These are phyloP conservation scores for Uloborus diversus DNA, from an alignment of 1,140 invertebrate species.

Conservation along the genomic window DNA sequence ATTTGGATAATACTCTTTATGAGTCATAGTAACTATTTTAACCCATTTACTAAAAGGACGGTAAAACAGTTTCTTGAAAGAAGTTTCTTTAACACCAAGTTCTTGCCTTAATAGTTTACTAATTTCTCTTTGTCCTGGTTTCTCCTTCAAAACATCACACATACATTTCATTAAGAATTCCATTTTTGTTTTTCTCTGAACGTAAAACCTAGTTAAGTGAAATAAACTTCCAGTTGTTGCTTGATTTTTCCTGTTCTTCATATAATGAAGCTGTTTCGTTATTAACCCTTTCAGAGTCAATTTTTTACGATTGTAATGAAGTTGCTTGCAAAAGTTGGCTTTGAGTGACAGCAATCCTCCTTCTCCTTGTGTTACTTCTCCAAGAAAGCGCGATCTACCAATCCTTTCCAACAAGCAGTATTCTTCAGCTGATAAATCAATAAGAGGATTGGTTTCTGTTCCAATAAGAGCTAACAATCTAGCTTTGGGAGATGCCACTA, in stretches of 20 bases:
- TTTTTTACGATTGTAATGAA: slow-evolving; percentile 75
- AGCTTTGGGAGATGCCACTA: slow-evolving; percentile 76
- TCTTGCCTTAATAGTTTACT: slow-evolving; percentile 24
- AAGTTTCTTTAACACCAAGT: slow-evolving; percentile 24
- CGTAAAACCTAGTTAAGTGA: slow-evolving; percentile 56
- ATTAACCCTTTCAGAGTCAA: slow-evolving; percentile 72
- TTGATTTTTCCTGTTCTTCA: slow-evolving; percentile 31
- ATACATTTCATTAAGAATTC: slow-evolving; percentile 38
- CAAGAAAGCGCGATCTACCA: slow-evolving; percentile 75
- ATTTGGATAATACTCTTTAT: slow-evolving; percentile 72
- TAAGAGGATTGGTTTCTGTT: slow-evolving; percentile 67
- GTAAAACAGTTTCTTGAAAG: slow-evolving; percentile 53
- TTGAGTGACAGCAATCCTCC: slow-evolving; percentile 67
- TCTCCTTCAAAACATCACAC: slow-evolving; percentile 39
- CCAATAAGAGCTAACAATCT: slow-evolving; percentile 72
- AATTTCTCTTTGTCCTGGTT: slow-evolving; percentile 29
- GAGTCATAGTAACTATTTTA: slow-evolving; percentile 64
- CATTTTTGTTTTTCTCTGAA: slow-evolving; percentile 42
- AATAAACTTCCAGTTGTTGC: slow-evolving; percentile 51
- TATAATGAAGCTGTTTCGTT: slow-evolving; percentile 69
- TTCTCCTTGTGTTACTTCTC: slow-evolving; percentile 77
- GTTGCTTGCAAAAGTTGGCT: slow-evolving; percentile 71
- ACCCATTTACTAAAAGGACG: slow-evolving; percentile 38
- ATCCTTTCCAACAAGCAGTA: slow-evolving; percentile 82
- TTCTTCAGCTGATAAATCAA: slow-evolving; percentile 70